Evolutionary conservation across 2,113 vertebrate species (phyloP), one percentile per base, ranked within the genome.

Genomic region (Rhinichthys klamathensis): DNA sequence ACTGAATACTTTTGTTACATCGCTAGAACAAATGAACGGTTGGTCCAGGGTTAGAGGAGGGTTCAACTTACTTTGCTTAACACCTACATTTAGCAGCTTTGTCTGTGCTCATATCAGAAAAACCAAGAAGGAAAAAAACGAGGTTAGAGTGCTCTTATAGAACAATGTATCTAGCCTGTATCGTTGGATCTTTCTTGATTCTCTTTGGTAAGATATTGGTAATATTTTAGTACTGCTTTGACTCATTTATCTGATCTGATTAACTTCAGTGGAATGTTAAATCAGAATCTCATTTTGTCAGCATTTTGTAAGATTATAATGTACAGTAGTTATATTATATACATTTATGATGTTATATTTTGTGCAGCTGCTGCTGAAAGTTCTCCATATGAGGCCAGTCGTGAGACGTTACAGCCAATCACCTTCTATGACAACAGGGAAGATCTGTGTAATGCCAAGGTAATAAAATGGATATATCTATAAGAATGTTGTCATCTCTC

Each of bases 61-160:
- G 49, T 77, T 77, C 41, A 73, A 73, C 70, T 46, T 23, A 44
- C 70, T 73, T 46, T 7, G 6, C 38, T 73, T 73, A 41, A 73
- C 70, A 73, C 70, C 25, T 46, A 6, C 11, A 15, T 73, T 46
- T 73, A 46, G 13, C 70, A 73, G 2, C 70, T 46, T 46, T 46
- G 10, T 73, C 38, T n/a, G 23, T 73, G 35, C 23, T 73, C 41
- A 46, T 23, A 46, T 73, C 70, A 46, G 70, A 41, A 46, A 73
- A 73, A 25, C 38, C 35, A 25, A 18, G 18, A 38, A 75, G 10
- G n/a, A n/a, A 35, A 11, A 12, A 56, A 32, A 21, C 21, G 54
- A 1, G 16, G 18, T 12, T 32, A 11, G 32, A 77, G 18, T 30
- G 44, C 6, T 10, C 25, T 35, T 38, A 7, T 23, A 21, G 30